Conservation (phyloP, 2,888 invertebrate genomes). For the Escarpia spicata region DNA sequence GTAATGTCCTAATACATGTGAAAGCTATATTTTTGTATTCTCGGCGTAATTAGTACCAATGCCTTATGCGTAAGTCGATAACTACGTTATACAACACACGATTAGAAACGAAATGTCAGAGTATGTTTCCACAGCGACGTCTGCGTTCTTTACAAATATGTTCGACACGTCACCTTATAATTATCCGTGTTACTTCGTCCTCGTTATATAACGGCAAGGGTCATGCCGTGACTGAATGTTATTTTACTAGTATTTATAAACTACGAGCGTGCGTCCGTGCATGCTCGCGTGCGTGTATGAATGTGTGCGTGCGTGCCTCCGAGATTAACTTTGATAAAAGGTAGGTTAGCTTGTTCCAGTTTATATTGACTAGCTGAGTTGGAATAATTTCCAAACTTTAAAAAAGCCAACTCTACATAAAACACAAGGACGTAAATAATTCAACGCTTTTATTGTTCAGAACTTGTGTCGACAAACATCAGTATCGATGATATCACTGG, state of each 20-base stretch:
- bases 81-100: not conserved
- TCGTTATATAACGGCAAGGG: no score
- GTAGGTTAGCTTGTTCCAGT: not conserved
- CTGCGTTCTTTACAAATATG: not conserved
- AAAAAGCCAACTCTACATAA: not conserved
- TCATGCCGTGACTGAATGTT: not conserved
- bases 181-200: no score
- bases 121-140: not conserved
- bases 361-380: not conserved
- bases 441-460: not conserved
- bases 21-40: not conserved
- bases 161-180: no score
- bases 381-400: not conserved
- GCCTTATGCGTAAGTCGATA: not conserved
- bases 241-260: no score
- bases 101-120: not conserved
- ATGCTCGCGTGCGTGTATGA: no score
- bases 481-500: not conserved
- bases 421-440: no score
- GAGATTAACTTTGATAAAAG: no score
- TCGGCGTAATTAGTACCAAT: not conserved
- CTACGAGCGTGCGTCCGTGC: no score
- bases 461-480: not conserved
- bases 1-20: not conserved
- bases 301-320: no score